Evolutionary conservation across 1,140 invertebrate species (phyloP), one percentile per base, ranked within the genome.

Genomic region (Harlomillsia oculata): DNA sequence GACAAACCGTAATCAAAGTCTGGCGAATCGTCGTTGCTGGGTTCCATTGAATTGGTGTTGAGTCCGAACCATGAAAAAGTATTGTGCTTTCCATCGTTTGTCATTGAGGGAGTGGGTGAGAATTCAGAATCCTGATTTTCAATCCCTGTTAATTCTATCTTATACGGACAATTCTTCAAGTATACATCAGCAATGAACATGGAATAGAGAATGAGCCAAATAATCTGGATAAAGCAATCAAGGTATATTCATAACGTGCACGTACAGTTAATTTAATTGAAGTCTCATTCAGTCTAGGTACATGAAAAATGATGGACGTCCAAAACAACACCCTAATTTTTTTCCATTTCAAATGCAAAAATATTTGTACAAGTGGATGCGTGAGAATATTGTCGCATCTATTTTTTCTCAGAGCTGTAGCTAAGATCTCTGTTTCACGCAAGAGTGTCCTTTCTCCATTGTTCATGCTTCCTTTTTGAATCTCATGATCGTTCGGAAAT

Each of bases 261-360:
- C 1, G 41, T 23, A n/a, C n/a, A n/a, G n/a, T n/a, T n/a, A 34
- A 34, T 25, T 23, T 44, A 5, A 44, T 20, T 43, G 9, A 23
- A 21, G 1, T 45, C 16, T 48, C n/a, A n/a, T n/a, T n/a, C n/a
- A n/a, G n/a, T n/a, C n/a, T n/a, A n/a, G n/a, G n/a, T 48, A 62
- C 59, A 32, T 62, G 59, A 44, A 57, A 62, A 13, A 62, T 13
- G 21, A 62, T 50, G 0, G 59, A 62, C 11, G 25, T n/a, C 37
- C 85, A 88, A 65, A 89, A 81, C 39, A 89, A 75, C 49, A 89
- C 71, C 53, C 85, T 75, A 59, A 91, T 87, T 69, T 88, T 88
- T 60, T 87, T 81, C 87, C 87, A 91, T 69, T 89, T 89, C n/a
- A 89, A 77, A 65, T 88, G 81, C 0, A 89, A 69, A 70, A 89